Base-by-base conservation (phyloP, 2,888 invertebrate genomes). In the Periphyllus acericola region DNA sequence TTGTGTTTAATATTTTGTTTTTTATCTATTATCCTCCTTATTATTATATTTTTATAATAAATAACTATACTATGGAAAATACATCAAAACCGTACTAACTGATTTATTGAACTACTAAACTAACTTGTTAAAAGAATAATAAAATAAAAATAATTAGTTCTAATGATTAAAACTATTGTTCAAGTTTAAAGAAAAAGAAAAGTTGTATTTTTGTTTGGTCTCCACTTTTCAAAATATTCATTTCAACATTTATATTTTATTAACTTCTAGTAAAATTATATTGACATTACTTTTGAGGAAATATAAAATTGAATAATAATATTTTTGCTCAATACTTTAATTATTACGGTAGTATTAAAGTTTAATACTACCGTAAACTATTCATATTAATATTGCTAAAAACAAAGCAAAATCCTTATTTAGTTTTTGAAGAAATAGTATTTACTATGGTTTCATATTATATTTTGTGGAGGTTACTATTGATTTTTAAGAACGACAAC, bases 371-470 rank as follows among this genome's bases (percentile, higher is more conserved):
- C 19, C 21, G 2, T 60, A 60, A 60, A 60, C 21, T 0, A 11
- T 60, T 60, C 1, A 25, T 25, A 60, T 8, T 60, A 60, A 60
- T 60, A 60, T n/a, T 46, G 11, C 60, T 60, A 19, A 60, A 60
- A 60, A 60, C 21, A 60, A 60, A 60, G 25, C 25, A 25, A 78
- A 78, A 55, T 2, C 32, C 8, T 79, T 21, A 32, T 29, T 32
- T 79, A 34, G 25, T 34, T 6, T 55, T 4, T 17, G 46, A 71
- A 32, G 46, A 68, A 66, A 76, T 46, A 8, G n/a, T 68, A 52
- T 68, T 78, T 85, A 68, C 78, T 85, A 85, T 68, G 84, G 84
- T 78, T 85, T 85, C 84, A 85, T 78, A 68, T 78, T 46, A 52
- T 82, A 46, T 68, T 66, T 21, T 52, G 0, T 36, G 25, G 14